phyloP scores from a whole-genome alignment of 1,140 invertebrate species.

The Batillaria attramentaria region DNA sequence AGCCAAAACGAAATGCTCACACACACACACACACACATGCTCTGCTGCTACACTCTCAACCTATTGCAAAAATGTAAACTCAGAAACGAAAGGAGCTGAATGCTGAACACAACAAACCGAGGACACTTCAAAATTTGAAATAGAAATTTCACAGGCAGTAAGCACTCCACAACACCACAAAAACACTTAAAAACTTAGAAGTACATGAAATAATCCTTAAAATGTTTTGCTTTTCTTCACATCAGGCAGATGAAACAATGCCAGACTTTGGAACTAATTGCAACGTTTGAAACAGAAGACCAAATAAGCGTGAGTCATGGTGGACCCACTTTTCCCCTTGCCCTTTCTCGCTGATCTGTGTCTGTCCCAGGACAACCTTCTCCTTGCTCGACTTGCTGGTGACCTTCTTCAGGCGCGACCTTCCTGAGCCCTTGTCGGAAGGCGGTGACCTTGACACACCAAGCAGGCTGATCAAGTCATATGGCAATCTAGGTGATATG shows the following conservation, averaged over 20 bases:
- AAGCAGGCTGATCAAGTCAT: too few relatives aligned
- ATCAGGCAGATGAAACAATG: background rate
- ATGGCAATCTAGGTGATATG: too few relatives aligned
- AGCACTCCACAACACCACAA: too few relatives aligned
- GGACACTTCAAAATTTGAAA: too few relatives aligned
- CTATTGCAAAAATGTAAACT: background rate
- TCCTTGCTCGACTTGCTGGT: slow-evolving; percentile 60
- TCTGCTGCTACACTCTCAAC: too few relatives aligned
- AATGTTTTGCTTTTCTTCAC: too few relatives aligned
- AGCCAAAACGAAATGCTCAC: background rate
- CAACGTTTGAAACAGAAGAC: background rate
- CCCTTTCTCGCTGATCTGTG: slow-evolving; percentile 32
- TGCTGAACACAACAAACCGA: too few relatives aligned
- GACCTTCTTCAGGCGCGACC: slow-evolving; percentile 58
- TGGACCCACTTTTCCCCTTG: slow-evolving; percentile 42
- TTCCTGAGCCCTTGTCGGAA: slow-evolving; percentile 63
- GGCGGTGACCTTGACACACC: slow-evolving; percentile 31
- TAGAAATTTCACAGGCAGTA: too few relatives aligned
- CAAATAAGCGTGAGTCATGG: too few relatives aligned
- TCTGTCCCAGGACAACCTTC: slow-evolving; percentile 53
- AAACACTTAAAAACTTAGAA: too few relatives aligned
- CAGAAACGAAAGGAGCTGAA: background rate
- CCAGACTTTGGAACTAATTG: background rate
- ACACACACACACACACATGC: background rate
- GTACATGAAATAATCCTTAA: too few relatives aligned